Evolutionary conservation across 2,888 invertebrate species (phyloP).

Genomic region (Darwinula stevensoni): DNA sequence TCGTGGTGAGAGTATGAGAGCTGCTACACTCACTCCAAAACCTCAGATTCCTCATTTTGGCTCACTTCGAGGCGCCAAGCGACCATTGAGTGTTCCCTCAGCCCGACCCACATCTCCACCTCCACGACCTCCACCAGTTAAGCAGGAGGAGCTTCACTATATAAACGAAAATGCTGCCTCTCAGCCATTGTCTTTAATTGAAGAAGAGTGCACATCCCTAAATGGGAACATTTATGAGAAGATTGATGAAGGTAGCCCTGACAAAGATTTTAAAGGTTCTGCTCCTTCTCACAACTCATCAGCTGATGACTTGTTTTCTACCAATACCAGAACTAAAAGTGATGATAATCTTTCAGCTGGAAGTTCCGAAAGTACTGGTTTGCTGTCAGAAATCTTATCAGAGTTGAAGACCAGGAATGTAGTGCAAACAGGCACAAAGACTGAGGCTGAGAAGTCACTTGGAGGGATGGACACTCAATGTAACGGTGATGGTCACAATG

Average conservation of each 20-base stretch:
- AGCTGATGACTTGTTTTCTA: too few species aligned
- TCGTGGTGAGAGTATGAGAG: too few species aligned
- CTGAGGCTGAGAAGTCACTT: too few species aligned
- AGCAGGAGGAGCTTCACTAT: constrained; percentile 6
- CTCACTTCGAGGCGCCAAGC: constrained; percentile 37
- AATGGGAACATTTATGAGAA: constrained; percentile 57
- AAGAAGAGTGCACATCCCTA: constrained; percentile 23
- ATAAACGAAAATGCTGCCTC: constrained; percentile 6
- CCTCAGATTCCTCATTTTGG: constrained; percentile 36
- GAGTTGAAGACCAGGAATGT: constrained; percentile 61
- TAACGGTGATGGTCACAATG: too few species aligned
- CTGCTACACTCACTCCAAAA: constrained; percentile 2
- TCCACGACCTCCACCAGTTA: constrained; percentile 13
- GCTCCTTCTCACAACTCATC: constrained; percentile 23
- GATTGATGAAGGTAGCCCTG: too few species aligned
- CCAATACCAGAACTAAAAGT: too few species aligned
- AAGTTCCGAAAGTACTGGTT: constrained; percentile 27
- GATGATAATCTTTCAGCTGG: not conserved
- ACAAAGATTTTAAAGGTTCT: too few species aligned
- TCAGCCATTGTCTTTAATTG: constrained; percentile 24
- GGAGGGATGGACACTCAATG: too few species aligned
- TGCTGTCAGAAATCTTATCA: constrained; percentile 54
- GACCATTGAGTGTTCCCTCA: constrained; percentile 45
- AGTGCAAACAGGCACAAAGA: too few species aligned
- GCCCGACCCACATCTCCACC: constrained; percentile 32